Evolutionary conservation across 1,140 invertebrate species (phyloP).

Genomic region (Diachasmimorpha longicaudata): DNA sequence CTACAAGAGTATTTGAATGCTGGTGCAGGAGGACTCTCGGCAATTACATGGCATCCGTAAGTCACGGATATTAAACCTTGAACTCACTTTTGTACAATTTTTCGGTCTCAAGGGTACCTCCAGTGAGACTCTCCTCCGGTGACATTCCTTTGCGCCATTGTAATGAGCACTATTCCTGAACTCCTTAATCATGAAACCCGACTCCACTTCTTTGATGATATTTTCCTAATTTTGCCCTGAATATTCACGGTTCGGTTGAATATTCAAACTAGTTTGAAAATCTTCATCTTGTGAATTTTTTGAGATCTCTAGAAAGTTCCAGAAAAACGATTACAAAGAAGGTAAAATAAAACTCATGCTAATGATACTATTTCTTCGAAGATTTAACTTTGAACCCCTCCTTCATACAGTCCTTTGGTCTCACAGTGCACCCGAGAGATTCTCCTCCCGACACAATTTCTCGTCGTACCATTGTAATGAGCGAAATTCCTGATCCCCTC

Average conservation of each 20-base stretch:
- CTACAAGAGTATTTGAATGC: constrained; percentile 65
- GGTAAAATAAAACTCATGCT: too few relatives aligned
- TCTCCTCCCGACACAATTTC: background rate
- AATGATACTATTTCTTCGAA: too few relatives aligned
- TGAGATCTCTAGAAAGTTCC: too few relatives aligned
- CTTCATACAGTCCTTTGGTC: background rate
- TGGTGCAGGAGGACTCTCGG: constrained; percentile 64
- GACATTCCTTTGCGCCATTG: too few relatives aligned
- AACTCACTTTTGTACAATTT: constrained; percentile 12
- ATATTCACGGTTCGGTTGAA: too few relatives aligned
- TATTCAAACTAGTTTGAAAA: too few relatives aligned
- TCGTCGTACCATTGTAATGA: too few relatives aligned
- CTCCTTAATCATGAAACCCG: background rate
- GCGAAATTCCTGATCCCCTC: background rate
- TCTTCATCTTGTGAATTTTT: too few relatives aligned
- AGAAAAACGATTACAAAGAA: too few relatives aligned
- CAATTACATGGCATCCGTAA: constrained; percentile 71
- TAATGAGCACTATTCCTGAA: too few relatives aligned
- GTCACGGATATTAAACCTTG: constrained; percentile 37
- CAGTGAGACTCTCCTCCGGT: background rate
- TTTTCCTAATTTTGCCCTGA: too few relatives aligned
- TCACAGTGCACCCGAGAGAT: background rate
- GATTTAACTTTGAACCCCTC: background rate
- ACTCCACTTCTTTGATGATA: background rate
- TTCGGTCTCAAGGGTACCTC: background rate